Conservation (phyloP, 2,113 vertebrate genomes). For the Ifrita kowaldi region DNA sequence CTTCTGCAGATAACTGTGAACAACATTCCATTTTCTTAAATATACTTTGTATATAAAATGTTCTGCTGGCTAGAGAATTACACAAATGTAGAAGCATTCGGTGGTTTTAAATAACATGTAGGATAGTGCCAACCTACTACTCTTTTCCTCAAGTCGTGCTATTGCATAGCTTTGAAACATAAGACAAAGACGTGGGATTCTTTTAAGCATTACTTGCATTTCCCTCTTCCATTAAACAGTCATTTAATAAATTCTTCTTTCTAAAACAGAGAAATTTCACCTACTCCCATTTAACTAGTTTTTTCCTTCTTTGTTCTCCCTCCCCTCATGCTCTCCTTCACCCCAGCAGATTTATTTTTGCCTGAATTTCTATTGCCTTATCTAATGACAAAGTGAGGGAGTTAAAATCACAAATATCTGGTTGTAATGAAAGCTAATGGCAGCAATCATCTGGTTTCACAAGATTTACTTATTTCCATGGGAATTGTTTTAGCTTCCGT, state of each 20-base stretch:
- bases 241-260: neutral
- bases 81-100: neutral
- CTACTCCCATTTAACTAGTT: neutral
- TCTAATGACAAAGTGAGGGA: neutral
- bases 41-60: neutral
- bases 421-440: neutral
- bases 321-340: neutral
- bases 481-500: neutral
- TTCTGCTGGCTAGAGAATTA: neutral
- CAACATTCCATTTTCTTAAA: slow-evolving; percentile 10
- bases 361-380: neutral
- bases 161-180: neutral
- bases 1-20: neutral
- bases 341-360: neutral
- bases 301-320: neutral
- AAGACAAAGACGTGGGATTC: neutral
- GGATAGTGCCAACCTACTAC: neutral
- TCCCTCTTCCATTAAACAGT: neutral
- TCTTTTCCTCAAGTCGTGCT: neutral
- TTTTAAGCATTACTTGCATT: neutral
- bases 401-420: neutral
- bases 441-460: neutral
- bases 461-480: neutral
- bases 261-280: neutral
- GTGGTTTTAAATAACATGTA: neutral